Base-by-base conservation (phyloP, 2,113 vertebrate species). In the Chlorodrepanis virens region DNA sequence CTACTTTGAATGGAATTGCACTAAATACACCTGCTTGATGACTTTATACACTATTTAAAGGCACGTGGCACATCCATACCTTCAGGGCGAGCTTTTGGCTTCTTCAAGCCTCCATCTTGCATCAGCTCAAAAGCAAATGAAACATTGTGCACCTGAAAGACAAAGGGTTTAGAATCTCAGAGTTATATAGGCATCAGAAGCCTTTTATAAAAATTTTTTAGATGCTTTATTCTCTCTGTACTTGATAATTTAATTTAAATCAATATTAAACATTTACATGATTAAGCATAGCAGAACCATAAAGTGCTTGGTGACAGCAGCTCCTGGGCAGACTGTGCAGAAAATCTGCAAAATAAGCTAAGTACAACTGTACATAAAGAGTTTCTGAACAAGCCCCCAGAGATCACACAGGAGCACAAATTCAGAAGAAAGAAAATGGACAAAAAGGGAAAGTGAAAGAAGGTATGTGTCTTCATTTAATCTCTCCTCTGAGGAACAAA, bases 11-110 rank as follows among this genome's bases (percentile, higher is more conserved):
- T 14, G 15, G 27, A 90, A 33, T 6, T 69, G 29, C 35, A 53
- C 56, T 10, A 88, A 84, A 80, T 57, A 12, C 61, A 74, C 22
- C 22, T 79, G 45, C 39, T 57, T 52, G n/a, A n/a, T 27, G 28
- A 5, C 35, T 75, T 31, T 28, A 35, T 29, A 18, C 6, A 87
- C 14, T 29, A 7, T 35, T 72, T 11, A 76, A 69, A 84, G 22
- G 10, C 37, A 72, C 1, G 1, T 2, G 8, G 81, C 28, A 40
- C 1, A 0, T 47, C 72, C 56, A 3, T 98, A 99, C 99, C 99
- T 99, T 99, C 99, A 12, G 99, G 99, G 40, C 98, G 98, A 60
- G 99, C 99, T 98, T 99, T 99, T 45, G 99, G 99, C 91, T 99
- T 99, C 97, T 99, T 99, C 78, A 99, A 97, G 8, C 99, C 99